Evolutionary conservation across 2,797 vertebrate species (phyloP), one percentile per base, ranked within the genome.

Genomic region (Cygnus olor): DNA sequence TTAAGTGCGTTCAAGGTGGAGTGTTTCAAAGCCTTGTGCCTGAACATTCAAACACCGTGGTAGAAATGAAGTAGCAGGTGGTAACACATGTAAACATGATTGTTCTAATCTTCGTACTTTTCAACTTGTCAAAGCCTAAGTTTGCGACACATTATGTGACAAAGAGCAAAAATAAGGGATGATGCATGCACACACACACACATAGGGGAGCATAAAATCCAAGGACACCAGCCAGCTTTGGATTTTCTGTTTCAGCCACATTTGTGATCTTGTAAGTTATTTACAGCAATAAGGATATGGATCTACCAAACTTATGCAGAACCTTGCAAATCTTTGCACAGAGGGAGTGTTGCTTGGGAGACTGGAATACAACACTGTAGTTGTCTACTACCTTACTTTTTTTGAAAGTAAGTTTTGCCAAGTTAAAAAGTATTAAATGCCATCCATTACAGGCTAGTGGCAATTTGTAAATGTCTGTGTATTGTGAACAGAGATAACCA

Each of bases 21-120:
- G 0, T 76, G 54, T 88, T 96, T 96, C 85, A 93, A 95, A 96
- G 85, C 49, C 70, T 76, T 85, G 72, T 70, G 76, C 42, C 63
- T 91, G 54, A 95, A 76, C 91, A 73, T 79, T 96, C 88, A 94
- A 94, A 66, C 54, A 83, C 79, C 70, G 60, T 49, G 51, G 82
- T 81, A 81, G 82, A 93, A 95, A 89, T 76, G 32, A 91, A 94
- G 49, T 81, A 94, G 89, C 56, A 88, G 95, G 94, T 91, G 70
- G 80, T 60, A 91, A 88, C n/a, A 66, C 54, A 58, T 58, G 87
- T 72, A 96, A 94, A 91, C 54, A 44, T 51, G 79, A 63, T 88
- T 89, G 77, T 86, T 94, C 79, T 95, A 76, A 88, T 94, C 58
- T 81, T 85, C 79, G 44, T 74, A 54, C 28, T 92, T 94, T 83